Evolutionary conservation across 2,113 vertebrate genomes (phyloP), one percentile per base, ranked within the genome.

Genomic region (Chlamydotis undulata): DNA sequence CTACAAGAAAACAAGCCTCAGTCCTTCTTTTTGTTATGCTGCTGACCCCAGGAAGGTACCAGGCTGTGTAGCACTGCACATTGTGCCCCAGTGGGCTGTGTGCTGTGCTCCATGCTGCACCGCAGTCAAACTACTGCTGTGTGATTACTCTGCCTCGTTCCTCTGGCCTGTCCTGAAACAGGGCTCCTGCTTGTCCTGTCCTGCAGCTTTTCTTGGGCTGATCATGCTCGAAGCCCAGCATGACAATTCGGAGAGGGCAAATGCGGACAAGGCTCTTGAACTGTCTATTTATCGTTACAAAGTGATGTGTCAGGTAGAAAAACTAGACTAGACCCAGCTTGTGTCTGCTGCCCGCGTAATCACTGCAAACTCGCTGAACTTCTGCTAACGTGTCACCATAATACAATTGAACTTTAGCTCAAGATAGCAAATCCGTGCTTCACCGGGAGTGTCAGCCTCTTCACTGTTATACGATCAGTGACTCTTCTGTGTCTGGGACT

Each of bases 41-140:
- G 31, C 37, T 67, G 69, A 55, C 52, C 56, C 56, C 2, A 3
- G 60, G 60, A 56, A 76, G 33, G 13, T 71, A n/a, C 73, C 68
- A 59, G 26, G 19, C 52, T 64, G 12, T 0, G 0, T 24, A 19
- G 55, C 50, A 29, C 28, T 0, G 1, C 19, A 2, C 1, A 0
- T 15, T 5, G 14, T 84, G 33, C 49, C 65, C 55, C 12, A 25
- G 1, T 10, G 24, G 50, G 56, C 78, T 83, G n/a, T 37, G 43
- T 22, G 35, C 39, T 4, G 24, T 45, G 41, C 26, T 83, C 14
- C 11, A 0, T 9, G 4, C 78, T 85, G 55, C 8, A 10, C 22
- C 1, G 2, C 52, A 70, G 22, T 23, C 50, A 37, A 9, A 17
- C 5, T 50, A 2, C 73, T 13, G 41, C 43, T 43, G 5, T 9